These are phyloP conservation scores for Aporophyla lueneburgensis DNA, from an alignment of 2,888 invertebrate species.

Conservation along the genomic window DNA sequence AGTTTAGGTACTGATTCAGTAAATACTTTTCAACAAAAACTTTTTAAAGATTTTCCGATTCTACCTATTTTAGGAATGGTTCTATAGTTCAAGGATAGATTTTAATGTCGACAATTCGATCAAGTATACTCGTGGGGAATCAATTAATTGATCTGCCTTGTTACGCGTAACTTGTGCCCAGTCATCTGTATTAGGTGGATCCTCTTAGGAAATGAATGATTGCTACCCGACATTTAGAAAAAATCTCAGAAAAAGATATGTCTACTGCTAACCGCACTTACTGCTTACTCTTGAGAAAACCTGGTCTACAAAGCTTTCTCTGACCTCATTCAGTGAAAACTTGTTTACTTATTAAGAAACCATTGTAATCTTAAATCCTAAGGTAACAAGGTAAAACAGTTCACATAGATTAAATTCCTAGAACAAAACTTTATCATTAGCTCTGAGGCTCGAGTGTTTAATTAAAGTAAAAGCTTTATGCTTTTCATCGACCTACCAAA, in stretches of 20 bases:
- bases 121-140: background rate
- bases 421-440: slow-evolving; percentile 4
- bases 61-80: background rate
- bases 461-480: slow-evolving; percentile 50
- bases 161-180: background rate
- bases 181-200: background rate
- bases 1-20: too few species aligned
- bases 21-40: too few species aligned
- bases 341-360: background rate
- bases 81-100: background rate
- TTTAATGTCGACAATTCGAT: background rate
- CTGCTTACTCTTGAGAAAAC: background rate
- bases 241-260: background rate
- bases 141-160: background rate
- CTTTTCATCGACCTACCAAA: slow-evolving; percentile 35
- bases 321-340: background rate
- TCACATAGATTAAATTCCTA: too few species aligned
- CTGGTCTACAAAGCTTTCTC: background rate
- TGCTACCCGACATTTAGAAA: background rate
- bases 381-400: too few species aligned
- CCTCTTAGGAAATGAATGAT: background rate
- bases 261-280: background rate
- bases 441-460: slow-evolving; percentile 29
- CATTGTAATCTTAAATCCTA: slow-evolving; percentile 3
- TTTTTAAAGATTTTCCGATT: background rate